phyloP scores from a whole-genome alignment of 2,797 vertebrate genomes.

The Corythornis leucogaster region DNA sequence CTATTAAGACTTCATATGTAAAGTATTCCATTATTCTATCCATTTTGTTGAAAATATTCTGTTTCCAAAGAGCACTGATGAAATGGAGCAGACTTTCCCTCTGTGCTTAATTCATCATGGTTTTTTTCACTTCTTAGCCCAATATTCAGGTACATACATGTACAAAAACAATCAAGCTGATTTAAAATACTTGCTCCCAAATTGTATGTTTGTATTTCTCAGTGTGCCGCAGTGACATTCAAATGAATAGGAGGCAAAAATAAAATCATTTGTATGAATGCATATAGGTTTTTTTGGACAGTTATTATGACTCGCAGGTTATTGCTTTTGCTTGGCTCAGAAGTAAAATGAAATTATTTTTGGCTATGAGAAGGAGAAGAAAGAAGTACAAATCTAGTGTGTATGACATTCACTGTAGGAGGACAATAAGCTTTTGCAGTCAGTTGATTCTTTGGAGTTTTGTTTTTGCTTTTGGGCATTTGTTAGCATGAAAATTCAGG shows the following conservation, averaged over 20 bases:
- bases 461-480: conserved; percentile 18
- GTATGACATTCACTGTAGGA: neutral
- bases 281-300: conserved; percentile 47
- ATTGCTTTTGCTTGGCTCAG: conserved; percentile 55
- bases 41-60: neutral
- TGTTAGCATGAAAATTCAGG: neutral
- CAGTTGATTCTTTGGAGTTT: neutral
- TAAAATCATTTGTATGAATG: neutral
- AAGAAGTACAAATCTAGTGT: neutral
- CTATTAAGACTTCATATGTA: neutral
- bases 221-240: conserved; percentile 10
- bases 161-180: neutral
- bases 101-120: neutral
- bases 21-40: neutral
- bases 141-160: neutral
- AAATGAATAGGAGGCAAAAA: conserved; percentile 12
- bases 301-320: conserved; percentile 55
- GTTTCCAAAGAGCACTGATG: neutral
- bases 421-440: neutral
- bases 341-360: conserved; percentile 55
- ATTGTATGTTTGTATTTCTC: neutral
- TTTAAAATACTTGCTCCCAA: neutral
- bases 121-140: neutral
- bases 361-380: conserved; percentile 25
- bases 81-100: neutral